Base-by-base conservation (phyloP, 2,113 vertebrate species). In the Tachuris rubrigastra region DNA sequence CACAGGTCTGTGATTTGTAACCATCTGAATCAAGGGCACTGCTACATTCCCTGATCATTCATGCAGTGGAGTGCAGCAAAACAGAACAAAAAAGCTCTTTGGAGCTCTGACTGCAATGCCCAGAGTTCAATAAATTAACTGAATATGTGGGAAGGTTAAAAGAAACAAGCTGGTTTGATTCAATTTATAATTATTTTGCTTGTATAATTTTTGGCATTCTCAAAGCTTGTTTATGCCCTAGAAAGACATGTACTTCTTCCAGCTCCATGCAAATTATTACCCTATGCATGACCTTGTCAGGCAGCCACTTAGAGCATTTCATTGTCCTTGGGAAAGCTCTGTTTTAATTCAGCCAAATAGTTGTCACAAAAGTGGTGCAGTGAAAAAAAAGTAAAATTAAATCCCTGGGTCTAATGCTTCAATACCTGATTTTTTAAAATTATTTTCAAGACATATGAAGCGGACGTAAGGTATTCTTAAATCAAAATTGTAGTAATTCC, bases 131-230 rank as follows among this genome's bases (percentile, higher is more conserved):
- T 82, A 93, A 95, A 96, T 94, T 79, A 93, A 62, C 46, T 52
- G 63, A 90, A 72, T 74, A 49, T 66, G 18, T 41, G n/a, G 22
- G 28, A 92, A 96, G 92, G 76, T 94, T 90, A 89, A 80, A 94
- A 88, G 79, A 90, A 87, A 79, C 65, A 93, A 78, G 37, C 28
- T 67, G 25, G 28, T 93, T 86, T 71, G 35, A 82, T 69, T 77
- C 67, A 63, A 93, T 69, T 81, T 85, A 41, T 87, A 96, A 95
- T 96, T 96, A 91, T 92, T 95, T 94, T 88, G 35, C 74, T 42
- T 56, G 56, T 87, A 59, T 84, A 31, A 87, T 86, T 95, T 91
- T 79, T 93, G 81, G 85, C 62, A 62, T 76, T 86, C 76, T 95
- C 28, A 14, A 58, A 75, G 79, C 53, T 89, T 93, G 69, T 90